Conservation (phyloP, 2,888 invertebrate genomes). For the Limulus polyphemus region DNA sequence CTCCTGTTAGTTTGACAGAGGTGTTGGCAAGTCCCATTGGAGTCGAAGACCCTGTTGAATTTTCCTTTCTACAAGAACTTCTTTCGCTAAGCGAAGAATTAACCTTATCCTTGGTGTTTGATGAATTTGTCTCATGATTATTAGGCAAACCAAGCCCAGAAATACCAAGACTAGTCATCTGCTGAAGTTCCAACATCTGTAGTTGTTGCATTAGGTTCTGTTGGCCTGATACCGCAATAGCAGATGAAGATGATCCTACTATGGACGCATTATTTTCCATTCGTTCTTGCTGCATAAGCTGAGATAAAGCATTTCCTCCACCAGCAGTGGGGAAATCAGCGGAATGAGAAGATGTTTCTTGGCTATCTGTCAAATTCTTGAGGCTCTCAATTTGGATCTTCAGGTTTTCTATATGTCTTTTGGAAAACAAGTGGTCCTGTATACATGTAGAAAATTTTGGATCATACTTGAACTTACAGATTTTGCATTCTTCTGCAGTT, state of each 20-base stretch:
- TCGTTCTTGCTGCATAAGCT: no score
- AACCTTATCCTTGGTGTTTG: no score
- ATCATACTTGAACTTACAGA: slow-evolving; percentile 82
- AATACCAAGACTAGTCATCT: slow-evolving; percentile 16
- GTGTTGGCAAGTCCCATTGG: slow-evolving; percentile 29
- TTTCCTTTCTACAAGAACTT: slow-evolving; percentile 9
- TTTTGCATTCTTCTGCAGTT: slow-evolving; percentile 63
- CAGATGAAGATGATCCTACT: no score
- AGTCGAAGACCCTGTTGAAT: slow-evolving; percentile 31
- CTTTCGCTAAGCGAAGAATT: no score
- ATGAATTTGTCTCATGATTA: no score
- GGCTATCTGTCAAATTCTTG: slow-evolving; percentile 28
- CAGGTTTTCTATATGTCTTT: slow-evolving; percentile 78
- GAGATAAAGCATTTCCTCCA: no score
- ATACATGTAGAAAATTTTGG: slow-evolving; percentile 68
- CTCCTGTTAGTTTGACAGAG: slow-evolving; percentile 39
- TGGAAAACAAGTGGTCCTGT: slow-evolving; percentile 93
- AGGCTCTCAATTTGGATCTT: slow-evolving; percentile 58
- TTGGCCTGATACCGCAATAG: background rate
- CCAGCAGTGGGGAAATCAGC: no score
- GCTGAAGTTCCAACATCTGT: slow-evolving; percentile 26
- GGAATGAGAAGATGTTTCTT: slow-evolving; percentile 9
- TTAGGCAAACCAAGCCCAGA: no score
- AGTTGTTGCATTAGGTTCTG: slow-evolving; percentile 25
- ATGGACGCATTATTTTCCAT: no score